Conservation (phyloP, 1,140 invertebrate species). For the Caenorhabditis inopinata region DNA sequence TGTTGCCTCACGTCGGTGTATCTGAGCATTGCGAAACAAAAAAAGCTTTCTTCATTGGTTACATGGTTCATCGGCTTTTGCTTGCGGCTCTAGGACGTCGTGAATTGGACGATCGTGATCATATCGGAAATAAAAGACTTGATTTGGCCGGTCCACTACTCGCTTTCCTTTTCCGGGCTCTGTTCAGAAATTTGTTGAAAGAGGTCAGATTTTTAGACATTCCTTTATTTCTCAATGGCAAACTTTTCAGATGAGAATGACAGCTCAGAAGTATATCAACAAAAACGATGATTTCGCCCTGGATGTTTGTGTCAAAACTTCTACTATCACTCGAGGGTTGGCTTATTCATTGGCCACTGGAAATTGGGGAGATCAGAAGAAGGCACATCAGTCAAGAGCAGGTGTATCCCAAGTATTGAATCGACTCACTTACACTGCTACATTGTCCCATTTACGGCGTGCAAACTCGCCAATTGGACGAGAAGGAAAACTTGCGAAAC, state of each 20-base stretch:
- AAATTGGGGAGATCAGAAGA: constrained; percentile 99
- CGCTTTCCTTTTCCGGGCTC: constrained; percentile 88
- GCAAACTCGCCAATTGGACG: constrained; percentile 97
- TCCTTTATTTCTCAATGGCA: not conserved
- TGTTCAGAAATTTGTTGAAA: constrained; percentile 90
- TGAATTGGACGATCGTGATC: constrained; percentile 97
- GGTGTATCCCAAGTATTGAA: constrained; percentile 91
- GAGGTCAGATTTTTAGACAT: constrained; percentile 69
- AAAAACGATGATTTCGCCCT: constrained; percentile 96
- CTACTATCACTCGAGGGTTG: constrained; percentile 96
- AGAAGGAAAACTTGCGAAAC: constrained; percentile 96
- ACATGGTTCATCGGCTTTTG: constrained; percentile 95
- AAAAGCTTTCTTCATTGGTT: constrained; percentile 79
- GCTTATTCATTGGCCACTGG: constrained; percentile 95
- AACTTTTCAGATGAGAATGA: constrained; percentile 77
- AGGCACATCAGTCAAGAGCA: constrained; percentile 93
- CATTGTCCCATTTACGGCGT: constrained; percentile 90
- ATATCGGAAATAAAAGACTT: constrained; percentile 96
- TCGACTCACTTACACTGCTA: constrained; percentile 93
- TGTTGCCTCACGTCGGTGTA: constrained; percentile 96
- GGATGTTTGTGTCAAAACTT: constrained; percentile 92
- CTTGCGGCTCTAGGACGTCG: constrained; percentile 88
- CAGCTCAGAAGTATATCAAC: constrained; percentile 98
- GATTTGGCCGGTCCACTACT: constrained; percentile 93
- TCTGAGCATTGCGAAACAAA: constrained; percentile 99